These are phyloP conservation scores for Thalassophryne amazonica DNA, from an alignment of 2,797 vertebrate genomes.

Conservation along the genomic window DNA sequence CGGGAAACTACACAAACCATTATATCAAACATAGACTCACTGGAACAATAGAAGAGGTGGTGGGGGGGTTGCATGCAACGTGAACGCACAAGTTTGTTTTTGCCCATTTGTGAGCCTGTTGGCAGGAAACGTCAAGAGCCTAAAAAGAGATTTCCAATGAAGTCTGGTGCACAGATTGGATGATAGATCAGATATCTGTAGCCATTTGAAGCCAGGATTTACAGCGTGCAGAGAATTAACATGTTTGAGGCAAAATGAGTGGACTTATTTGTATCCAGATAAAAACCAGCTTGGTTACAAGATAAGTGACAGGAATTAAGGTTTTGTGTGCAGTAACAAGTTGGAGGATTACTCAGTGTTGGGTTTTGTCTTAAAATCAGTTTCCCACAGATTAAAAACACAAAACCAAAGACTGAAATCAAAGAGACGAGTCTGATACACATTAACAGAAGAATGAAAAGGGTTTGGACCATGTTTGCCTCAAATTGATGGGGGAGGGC, in stretches of 20 bases:
- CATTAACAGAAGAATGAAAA: too few relatives aligned
- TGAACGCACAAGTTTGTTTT: background rate
- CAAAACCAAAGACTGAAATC: too few relatives aligned
- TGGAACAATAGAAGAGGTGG: background rate
- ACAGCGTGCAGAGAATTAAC: background rate
- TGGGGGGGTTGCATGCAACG: background rate
- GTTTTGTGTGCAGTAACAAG: background rate
- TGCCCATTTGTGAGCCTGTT: background rate
- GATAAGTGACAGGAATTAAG: background rate
- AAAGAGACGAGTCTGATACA: too few relatives aligned
- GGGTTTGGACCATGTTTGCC: too few relatives aligned
- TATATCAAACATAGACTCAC: background rate
- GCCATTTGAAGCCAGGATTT: constrained; percentile 5
- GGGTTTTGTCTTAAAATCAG: background rate
- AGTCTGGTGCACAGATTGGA: constrained; percentile 22
- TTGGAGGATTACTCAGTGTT: background rate
- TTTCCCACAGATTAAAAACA: background rate
- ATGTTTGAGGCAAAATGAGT: background rate
- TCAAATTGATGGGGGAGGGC: too few relatives aligned
- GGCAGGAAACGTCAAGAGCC: background rate
- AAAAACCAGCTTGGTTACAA: background rate
- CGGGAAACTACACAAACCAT: background rate
- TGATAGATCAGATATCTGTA: constrained; percentile 5
- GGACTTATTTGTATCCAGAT: too few relatives aligned
- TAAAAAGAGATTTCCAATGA: constrained; percentile 8